Evolutionary conservation across 2,797 vertebrate species (phyloP).

Genomic region (Channa striata): DNA sequence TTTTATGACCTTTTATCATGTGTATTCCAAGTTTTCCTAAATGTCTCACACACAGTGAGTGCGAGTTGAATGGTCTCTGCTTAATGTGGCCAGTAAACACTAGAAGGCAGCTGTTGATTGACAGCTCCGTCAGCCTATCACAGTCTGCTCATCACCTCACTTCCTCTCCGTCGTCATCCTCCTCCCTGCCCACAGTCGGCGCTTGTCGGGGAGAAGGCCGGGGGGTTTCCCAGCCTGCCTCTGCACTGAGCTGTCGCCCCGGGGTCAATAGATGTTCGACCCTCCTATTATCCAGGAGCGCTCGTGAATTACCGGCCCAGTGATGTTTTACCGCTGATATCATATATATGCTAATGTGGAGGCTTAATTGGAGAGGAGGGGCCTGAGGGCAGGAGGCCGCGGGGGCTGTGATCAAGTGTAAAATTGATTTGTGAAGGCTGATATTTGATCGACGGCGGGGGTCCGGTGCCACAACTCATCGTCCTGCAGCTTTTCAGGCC

Average conservation of each 20-base stretch:
- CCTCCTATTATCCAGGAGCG: constrained; percentile 93
- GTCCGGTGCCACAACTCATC: constrained; percentile 67
- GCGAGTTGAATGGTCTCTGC: no score
- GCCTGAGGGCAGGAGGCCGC: constrained; percentile 84
- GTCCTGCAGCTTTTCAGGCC: neutral
- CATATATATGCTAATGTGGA: constrained; percentile 97
- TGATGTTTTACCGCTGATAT: constrained; percentile 97
- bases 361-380: constrained; percentile 95
- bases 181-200: constrained; percentile 2
- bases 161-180: constrained; percentile 28
- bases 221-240: constrained; percentile 92
- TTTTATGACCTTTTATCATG: no score
- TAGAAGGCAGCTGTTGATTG: neutral
- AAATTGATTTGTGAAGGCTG: constrained; percentile 97
- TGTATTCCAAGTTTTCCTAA: no score
- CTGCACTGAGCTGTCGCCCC: constrained; percentile 85
- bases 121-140: constrained; percentile 1
- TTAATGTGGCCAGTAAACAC: neutral
- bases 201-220: constrained; percentile 69
- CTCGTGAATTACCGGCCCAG: constrained; percentile 93
- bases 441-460: constrained; percentile 92
- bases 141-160: constrained; percentile 18
- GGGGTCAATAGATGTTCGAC: constrained; percentile 96
- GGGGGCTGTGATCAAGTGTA: constrained; percentile 91
- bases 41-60: no score